Evolutionary conservation across 64 coral and sea anemone species (phyloP).

Genomic region (Pocillopora verrucosa): DNA sequence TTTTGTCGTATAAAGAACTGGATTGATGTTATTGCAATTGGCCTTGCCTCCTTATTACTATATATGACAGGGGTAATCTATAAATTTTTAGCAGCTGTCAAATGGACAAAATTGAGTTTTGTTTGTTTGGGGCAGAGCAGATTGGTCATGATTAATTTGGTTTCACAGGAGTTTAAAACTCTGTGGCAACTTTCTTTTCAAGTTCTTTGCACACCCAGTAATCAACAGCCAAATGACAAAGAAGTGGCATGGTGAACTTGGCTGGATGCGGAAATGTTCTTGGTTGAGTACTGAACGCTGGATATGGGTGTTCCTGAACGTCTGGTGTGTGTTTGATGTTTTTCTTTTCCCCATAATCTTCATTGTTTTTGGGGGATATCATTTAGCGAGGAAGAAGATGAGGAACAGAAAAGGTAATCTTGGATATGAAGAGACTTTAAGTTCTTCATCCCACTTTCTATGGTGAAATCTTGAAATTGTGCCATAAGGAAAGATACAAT

Average conservation of each 20-base stretch:
- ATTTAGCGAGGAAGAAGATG: neutral
- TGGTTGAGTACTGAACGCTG: neutral
- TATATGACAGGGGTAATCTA: too few species aligned
- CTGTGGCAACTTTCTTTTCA: neutral
- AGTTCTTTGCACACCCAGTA: slow-evolving; percentile 62
- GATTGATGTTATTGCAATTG: too few species aligned
- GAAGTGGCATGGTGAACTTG: slow-evolving; percentile 46
- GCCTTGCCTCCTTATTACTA: too few species aligned
- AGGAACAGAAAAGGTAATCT: neutral
- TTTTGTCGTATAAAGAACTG: neutral
- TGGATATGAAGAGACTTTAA: neutral
- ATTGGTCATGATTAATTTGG: neutral
- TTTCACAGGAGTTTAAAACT: neutral
- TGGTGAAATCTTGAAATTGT: neutral
- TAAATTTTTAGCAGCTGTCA: too few species aligned
- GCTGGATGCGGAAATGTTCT: neutral
- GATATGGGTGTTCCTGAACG: slow-evolving; percentile 22
- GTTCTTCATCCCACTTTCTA: neutral
- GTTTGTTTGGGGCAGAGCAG: neutral
- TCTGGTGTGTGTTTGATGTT: slow-evolving; percentile 36
- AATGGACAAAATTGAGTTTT: neutral
- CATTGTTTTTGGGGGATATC: neutral
- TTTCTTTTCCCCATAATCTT: slow-evolving; percentile 47
- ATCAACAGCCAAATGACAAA: slow-evolving; percentile 26
- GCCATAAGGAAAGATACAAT: too few species aligned